phyloP scores from a whole-genome alignment of 64 coral and sea anemone species.

The Stichodactyla mertensii region DNA sequence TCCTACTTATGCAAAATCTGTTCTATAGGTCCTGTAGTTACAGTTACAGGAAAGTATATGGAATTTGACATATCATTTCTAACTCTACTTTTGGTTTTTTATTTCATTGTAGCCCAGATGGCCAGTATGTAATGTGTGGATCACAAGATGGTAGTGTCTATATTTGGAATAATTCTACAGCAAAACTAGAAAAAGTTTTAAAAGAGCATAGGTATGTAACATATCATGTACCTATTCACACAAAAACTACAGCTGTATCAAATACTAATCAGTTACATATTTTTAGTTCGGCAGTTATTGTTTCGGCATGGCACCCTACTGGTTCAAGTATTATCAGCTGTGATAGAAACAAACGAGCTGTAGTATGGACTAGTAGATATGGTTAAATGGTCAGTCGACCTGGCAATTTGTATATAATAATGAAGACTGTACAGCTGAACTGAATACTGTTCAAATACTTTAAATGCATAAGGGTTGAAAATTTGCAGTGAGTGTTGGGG shows the following conservation, averaged over 20 bases:
- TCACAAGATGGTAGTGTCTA: constrained; percentile 94
- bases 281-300: constrained; percentile 77
- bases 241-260: neutral
- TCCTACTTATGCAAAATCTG: too few species aligned
- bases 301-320: constrained; percentile 85
- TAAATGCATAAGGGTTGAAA: too few species aligned
- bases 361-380: constrained; percentile 88
- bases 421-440: neutral
- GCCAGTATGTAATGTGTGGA: constrained; percentile 83
- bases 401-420: neutral
- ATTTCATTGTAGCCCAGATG: constrained; percentile 64
- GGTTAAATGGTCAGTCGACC: neutral
- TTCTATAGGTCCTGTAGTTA: too few species aligned
- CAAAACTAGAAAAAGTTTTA: constrained; percentile 84
- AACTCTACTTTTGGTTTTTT: neutral
- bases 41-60: too few species aligned
- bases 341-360: constrained; percentile 80
- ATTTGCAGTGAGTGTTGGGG: too few species aligned
- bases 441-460: neutral
- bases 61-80: too few species aligned
- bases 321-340: constrained; percentile 89
- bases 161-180: constrained; percentile 80
- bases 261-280: neutral
- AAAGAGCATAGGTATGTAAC: constrained; percentile 79
- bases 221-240: neutral